Percentiles rank a stretch among this genome's conserved stretches.
These are phyloP conservation scores for Drosophila paranaensis DNA, from an alignment of 2,888 invertebrate genomes.

Conservation along the genomic window DNA sequence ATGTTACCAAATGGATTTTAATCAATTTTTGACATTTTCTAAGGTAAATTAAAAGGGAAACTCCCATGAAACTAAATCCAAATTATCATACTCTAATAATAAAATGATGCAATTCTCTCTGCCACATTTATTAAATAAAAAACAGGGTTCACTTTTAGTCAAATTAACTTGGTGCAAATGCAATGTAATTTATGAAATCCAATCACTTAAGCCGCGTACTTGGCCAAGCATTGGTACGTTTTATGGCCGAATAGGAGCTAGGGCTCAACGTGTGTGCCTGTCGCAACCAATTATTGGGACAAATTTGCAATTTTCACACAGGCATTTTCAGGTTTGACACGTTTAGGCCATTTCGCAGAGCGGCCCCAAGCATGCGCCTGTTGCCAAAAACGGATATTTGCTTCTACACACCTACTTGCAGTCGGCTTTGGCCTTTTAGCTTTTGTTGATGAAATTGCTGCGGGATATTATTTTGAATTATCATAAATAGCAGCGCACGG, in stretches of 20 bases:
- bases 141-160: background rate
- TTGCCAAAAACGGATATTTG: conserved; percentile 62
- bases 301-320: conserved; percentile 70
- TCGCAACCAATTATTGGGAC: conserved; percentile 65
- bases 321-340: conserved; percentile 68
- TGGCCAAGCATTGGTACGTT: conserved; percentile 7
- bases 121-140: no score
- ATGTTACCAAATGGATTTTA: no score
- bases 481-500: conserved; percentile 64
- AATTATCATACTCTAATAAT: no score
- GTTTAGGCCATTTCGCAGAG: conserved; percentile 61
- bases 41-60: no score
- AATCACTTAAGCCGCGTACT: conserved; percentile 2
- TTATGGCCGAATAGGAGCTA: conserved; percentile 18
- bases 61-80: no score
- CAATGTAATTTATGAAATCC: conserved; percentile 4
- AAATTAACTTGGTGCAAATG: background rate
- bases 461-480: conserved; percentile 78
- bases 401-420: conserved; percentile 43
- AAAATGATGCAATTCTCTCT: background rate
- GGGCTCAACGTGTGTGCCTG: conserved; percentile 16
- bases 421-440: conserved; percentile 34
- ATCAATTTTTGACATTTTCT: no score
- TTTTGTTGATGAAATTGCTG: conserved; percentile 78
- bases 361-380: conserved; percentile 23